A percentile compares a stretch with the other conserved stretches of the same genome.
These are phyloP conservation scores for Lepidurus apus DNA, from an alignment of 1,140 invertebrate species.

Conservation along the genomic window DNA sequence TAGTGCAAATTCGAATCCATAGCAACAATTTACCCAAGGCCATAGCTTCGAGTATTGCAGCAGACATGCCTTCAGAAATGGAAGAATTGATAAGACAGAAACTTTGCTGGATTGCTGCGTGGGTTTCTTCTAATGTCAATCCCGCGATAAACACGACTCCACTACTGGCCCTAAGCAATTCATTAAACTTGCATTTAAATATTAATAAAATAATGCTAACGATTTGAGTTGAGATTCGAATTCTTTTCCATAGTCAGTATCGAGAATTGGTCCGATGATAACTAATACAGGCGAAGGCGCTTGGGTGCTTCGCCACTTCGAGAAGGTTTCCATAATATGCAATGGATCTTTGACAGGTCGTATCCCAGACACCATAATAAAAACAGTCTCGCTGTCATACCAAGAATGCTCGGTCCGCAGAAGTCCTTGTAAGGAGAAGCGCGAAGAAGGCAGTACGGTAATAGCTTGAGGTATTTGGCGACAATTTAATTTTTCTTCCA, in stretches of 20 bases:
- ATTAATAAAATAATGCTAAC: not conserved
- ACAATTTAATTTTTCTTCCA: not conserved
- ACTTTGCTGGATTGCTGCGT: not conserved
- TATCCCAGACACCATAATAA: not conserved
- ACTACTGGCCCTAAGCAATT: not conserved
- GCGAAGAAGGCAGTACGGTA: not conserved
- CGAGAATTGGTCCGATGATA: not conserved
- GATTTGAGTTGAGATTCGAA: not conserved
- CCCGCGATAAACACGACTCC: not conserved
- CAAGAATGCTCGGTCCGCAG: not conserved
- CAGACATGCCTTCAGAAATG: not conserved
- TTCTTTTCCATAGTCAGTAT: not conserved
- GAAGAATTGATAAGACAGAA: not conserved
- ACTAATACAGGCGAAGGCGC: not conserved
- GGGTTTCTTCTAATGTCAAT: not conserved
- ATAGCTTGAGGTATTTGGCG: not conserved
- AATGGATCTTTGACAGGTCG: not conserved
- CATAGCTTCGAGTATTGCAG: constrained; percentile 6
- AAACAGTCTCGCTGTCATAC: not conserved
- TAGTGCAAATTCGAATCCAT: not conserved
- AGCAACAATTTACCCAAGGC: not conserved
- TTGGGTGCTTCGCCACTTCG: not conserved
- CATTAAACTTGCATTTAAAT: not conserved
- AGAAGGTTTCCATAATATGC: not conserved
- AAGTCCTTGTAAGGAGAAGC: not conserved